Base-by-base conservation (phyloP, 2,113 vertebrate species). In the human region DNA sequence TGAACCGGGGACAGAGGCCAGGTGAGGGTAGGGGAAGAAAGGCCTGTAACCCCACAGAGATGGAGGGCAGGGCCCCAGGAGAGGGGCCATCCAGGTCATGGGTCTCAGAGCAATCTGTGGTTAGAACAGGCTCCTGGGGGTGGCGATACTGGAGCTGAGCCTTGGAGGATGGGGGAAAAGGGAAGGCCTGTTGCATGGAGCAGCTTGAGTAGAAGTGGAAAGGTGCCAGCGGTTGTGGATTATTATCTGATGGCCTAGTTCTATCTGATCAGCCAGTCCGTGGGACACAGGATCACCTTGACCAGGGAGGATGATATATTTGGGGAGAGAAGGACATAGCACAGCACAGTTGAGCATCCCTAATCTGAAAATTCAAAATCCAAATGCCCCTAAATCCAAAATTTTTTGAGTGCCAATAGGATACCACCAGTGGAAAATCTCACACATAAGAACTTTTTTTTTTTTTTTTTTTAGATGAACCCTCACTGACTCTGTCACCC, bases 161-260 rank as follows among this genome's bases (percentile, higher is more conserved):
- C 8, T 73, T 59, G 55, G 45, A 73, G 75, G 10, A 40, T 35
- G 72, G 43, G 55, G 45, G 68, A 75, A 85, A 45, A 91, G 38
- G 66, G 48, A 87, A 55, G 72, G 59, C n/a, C 64, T 50, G 48
- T 0, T 73, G 32, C 38, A 12, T 17, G 38, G 48, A 57, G n/a
- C n/a, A n/a, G n/a, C 2, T 0, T 52, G 64, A 84, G n/a, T 61
- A 55, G 57, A 25, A 30, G n/a, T 55, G 52, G 23, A 84, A 50
- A 40, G 14, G 55, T 25, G 9, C 3, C 25, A 45, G 76, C 11
- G 75, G 23, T 11, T n/a, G 20, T 0, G 0, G 45, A 23, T 40
- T 48, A 12, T 40, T 27, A 64, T 17, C 55, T 25, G 79, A 38
- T 27, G 68, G 52, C 55, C 8, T 32, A 17, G 79, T 59, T 80